Percentiles rank a stretch among this genome's conserved stretches.
Evolutionary conservation across 2,797 vertebrate genomes (phyloP).

Genomic region (Centropyge bicolor): DNA sequence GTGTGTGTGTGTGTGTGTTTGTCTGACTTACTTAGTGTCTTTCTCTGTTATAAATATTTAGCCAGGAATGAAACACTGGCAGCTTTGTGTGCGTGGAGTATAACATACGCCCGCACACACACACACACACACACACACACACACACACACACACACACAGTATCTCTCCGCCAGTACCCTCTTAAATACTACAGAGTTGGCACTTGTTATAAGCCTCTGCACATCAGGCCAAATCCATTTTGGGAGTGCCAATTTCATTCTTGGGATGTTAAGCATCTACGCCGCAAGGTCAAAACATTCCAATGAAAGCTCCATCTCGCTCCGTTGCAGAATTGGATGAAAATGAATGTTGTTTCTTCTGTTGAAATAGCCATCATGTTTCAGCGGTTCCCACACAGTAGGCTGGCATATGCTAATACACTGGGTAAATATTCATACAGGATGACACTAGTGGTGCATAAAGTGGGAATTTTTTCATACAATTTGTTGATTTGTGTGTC

Average conservation of each 20-base stretch:
- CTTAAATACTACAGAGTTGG: conserved; percentile 78
- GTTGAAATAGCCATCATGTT: conserved; percentile 65
- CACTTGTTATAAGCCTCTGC: conserved; percentile 74
- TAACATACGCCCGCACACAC: conserved; percentile 48
- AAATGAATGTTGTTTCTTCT: conserved; percentile 66
- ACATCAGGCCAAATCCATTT: conserved; percentile 81
- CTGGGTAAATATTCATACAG: conserved; percentile 46
- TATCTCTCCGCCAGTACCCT: conserved; percentile 65
- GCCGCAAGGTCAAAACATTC: conserved; percentile 78
- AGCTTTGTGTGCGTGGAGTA: conserved; percentile 51
- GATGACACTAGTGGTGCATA: conserved; percentile 32
- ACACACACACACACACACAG: conserved; percentile 32
- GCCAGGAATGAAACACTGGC: conserved; percentile 69
- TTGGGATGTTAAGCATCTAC: conserved; percentile 78
- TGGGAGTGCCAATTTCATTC: conserved; percentile 77
- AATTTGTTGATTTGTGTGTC: conserved; percentile 33
- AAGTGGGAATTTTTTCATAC: conserved; percentile 34
- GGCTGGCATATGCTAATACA: conserved; percentile 50
- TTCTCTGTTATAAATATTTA: conserved; percentile 76
- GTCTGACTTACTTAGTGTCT: conserved; percentile 64
- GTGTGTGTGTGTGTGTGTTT: conserved; percentile 57
- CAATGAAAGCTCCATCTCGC: conserved; percentile 60
- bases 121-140: conserved; percentile 32
- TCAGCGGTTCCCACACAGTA: conserved; percentile 57
- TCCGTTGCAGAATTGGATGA: conserved; percentile 56